These are phyloP conservation scores for Smutsia temminckii DNA, from an alignment of 2,797 vertebrate species.

Conservation along the genomic window DNA sequence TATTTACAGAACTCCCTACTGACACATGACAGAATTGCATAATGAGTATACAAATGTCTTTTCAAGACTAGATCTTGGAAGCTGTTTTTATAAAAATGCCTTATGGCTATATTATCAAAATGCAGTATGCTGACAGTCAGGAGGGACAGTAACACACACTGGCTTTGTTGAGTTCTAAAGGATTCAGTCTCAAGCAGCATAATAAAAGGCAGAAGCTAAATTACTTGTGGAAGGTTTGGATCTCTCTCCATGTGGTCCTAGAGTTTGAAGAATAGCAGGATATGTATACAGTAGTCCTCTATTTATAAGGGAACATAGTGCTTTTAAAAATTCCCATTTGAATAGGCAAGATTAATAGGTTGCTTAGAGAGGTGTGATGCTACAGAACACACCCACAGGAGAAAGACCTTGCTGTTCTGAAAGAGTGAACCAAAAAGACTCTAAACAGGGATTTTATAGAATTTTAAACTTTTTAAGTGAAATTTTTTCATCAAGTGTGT, in stretches of 20 bases:
- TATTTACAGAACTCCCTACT: constrained; percentile 83
- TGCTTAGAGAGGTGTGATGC: not conserved
- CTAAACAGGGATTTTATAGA: not conserved
- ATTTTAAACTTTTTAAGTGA: not conserved
- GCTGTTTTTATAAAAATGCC: constrained; percentile 81
- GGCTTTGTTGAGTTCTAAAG: constrained; percentile 83
- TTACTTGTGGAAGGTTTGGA: constrained; percentile 65
- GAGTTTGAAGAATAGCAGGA: constrained; percentile 52
- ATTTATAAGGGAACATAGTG: constrained; percentile 47
- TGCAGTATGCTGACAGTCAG: constrained; percentile 81
- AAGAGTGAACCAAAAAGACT: constrained; percentile 23
- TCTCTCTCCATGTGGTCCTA: constrained; percentile 25
- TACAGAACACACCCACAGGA: not conserved
- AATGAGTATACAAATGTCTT: constrained; percentile 84
- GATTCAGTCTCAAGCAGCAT: constrained; percentile 73
- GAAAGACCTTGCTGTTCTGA: constrained; percentile 18
- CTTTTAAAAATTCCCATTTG: constrained; percentile 50
- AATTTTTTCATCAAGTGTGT: not conserved
- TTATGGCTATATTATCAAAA: constrained; percentile 85
- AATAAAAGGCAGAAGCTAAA: constrained; percentile 61
- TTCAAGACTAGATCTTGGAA: constrained; percentile 85
- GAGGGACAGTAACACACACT: constrained; percentile 81
- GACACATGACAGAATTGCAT: constrained; percentile 82
- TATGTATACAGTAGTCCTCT: constrained; percentile 11
- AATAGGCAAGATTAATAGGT: constrained; percentile 31